Evolutionary conservation across 2,797 vertebrate genomes (phyloP).

Genomic region (Enteromius afrohamiltoni): DNA sequence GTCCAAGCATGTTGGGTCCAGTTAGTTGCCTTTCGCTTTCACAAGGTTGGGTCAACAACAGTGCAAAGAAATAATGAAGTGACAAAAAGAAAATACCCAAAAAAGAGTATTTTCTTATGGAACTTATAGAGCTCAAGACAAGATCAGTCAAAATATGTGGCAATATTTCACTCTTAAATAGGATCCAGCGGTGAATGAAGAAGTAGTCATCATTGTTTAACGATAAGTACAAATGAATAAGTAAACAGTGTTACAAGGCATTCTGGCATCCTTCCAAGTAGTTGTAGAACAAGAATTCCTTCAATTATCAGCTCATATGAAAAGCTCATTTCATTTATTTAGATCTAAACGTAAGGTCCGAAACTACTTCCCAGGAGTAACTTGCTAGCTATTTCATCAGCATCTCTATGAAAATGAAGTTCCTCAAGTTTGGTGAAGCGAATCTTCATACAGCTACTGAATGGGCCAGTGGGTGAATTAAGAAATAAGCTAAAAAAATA

Average conservation of each 20-base stretch:
- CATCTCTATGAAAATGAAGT: conserved; percentile 24
- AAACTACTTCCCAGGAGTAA: not conserved
- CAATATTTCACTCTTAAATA: not conserved
- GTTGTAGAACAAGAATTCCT: not conserved
- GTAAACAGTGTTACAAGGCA: not conserved
- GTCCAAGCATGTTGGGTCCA: not conserved
- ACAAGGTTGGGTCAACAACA: not conserved
- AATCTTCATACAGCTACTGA: not conserved
- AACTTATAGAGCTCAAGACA: not conserved
- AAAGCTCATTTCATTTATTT: too few relatives aligned
- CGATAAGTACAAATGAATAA: not conserved
- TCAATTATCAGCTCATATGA: not conserved
- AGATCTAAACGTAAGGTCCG: not conserved
- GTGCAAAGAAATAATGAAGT: not conserved
- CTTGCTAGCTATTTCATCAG: conserved; percentile 4
- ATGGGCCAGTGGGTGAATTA: conserved; percentile 18
- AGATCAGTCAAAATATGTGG: not conserved
- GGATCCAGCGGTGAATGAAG: not conserved
- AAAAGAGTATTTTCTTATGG: not conserved
- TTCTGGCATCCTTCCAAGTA: not conserved
- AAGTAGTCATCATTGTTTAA: not conserved
- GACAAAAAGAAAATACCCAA: not conserved
- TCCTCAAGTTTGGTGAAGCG: not conserved
- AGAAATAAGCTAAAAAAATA: conserved; percentile 20
- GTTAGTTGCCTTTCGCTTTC: not conserved